Evolutionary conservation across 2,113 vertebrate genomes (phyloP).

Genomic region (Pangasianodon gigas): DNA sequence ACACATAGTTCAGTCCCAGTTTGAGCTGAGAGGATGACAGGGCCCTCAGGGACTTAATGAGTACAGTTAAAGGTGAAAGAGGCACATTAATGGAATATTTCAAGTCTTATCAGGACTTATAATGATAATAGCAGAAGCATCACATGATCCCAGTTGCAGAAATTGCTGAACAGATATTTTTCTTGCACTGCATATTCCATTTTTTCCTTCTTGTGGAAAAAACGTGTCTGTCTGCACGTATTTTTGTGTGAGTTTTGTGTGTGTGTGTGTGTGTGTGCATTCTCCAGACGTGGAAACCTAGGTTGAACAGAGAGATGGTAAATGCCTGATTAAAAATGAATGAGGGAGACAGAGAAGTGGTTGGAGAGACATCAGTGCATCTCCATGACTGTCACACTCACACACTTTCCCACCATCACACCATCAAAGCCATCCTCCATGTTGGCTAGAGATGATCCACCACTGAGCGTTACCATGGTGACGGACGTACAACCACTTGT

Average conservation of each 20-base stretch:
- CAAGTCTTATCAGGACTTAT: background rate
- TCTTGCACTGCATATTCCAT: background rate
- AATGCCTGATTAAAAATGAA: constrained; percentile 43
- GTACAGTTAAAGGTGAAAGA: constrained; percentile 20
- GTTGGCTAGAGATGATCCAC: constrained; percentile 19
- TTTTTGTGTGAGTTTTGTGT: constrained; percentile 15
- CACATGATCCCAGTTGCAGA: background rate
- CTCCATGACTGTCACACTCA: background rate
- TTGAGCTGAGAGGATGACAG: constrained; percentile 1
- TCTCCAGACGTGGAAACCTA: constrained; percentile 15
- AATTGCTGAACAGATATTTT: background rate
- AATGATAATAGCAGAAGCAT: background rate
- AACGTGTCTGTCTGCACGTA: constrained; percentile 6
- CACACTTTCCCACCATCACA: constrained; percentile 8
- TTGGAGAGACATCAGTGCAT: constrained; percentile 13
- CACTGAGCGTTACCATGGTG: constrained; percentile 7
- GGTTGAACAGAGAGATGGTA: constrained; percentile 27
- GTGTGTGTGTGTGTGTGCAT: constrained; percentile 9
- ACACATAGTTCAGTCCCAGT: background rate
- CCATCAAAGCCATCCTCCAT: constrained; percentile 8
- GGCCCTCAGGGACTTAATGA: background rate
- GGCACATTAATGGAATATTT: background rate
- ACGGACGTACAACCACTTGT: constrained; percentile 7
- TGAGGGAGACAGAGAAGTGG: constrained; percentile 5
- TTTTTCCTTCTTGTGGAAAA: background rate